Evolutionary conservation across 1,140 invertebrate genomes (phyloP).

Genomic region (Drosophila micromelanica): DNA sequence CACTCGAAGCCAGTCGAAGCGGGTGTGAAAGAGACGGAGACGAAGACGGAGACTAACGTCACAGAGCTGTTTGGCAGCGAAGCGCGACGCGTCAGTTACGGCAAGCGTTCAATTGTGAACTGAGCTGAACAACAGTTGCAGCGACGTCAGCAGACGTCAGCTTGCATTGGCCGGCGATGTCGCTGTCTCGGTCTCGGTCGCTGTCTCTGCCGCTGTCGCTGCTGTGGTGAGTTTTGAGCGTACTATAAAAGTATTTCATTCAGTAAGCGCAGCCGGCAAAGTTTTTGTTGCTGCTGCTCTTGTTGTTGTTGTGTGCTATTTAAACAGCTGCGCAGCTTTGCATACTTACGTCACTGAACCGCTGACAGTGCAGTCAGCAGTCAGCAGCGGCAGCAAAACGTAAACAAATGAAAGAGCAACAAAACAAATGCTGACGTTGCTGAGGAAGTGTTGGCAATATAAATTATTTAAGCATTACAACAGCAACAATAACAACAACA

Average conservation of each 20-base stretch:
- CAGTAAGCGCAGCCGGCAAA: slow-evolving; percentile 50
- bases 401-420: slow-evolving; percentile 38
- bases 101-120: slow-evolving; percentile 4
- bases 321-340: slow-evolving; percentile 47
- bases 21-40: slow-evolving; percentile 4
- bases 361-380: slow-evolving; percentile 27
- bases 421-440: slow-evolving; percentile 28
- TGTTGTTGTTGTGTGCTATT: slow-evolving; percentile 36
- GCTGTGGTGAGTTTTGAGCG: slow-evolving; percentile 42
- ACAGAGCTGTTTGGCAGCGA: slow-evolving; percentile 28
- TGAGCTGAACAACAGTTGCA: slow-evolving; percentile 18
- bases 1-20: slow-evolving; percentile 4
- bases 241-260: slow-evolving; percentile 49
- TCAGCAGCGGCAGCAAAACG: slow-evolving; percentile 19
- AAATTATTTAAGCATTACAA: slow-evolving; percentile 37
- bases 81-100: slow-evolving; percentile 24
- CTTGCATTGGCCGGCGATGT: slow-evolving; percentile 14
- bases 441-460: slow-evolving; percentile 41
- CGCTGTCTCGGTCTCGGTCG: too few relatives aligned
- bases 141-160: slow-evolving; percentile 31
- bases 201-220: slow-evolving; percentile 14
- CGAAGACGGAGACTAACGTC: slow-evolving; percentile 26
- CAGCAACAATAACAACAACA: slow-evolving; percentile 37
- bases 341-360: slow-evolving; percentile 44
- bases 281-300: slow-evolving; percentile 7